Percentiles rank a stretch among this genome's conserved stretches.
These are phyloP conservation scores for Seriola aureovittata DNA, from an alignment of 2,113 vertebrate species.

Conservation along the genomic window DNA sequence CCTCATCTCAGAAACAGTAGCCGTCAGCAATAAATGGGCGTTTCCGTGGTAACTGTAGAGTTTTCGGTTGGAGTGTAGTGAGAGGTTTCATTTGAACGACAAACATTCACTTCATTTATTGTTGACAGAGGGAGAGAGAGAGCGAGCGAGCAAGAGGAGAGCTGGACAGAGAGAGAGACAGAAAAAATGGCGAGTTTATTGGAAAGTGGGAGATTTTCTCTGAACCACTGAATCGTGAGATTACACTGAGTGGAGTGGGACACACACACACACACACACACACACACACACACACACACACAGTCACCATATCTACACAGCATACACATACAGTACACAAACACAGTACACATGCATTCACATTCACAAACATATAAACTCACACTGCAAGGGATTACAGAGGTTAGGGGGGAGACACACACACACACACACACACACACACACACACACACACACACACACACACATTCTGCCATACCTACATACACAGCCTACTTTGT, in stretches of 20 bases:
- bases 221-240: conserved; percentile 86
- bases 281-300: conserved; percentile 28
- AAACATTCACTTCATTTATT: conserved; percentile 72
- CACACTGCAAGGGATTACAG: conserved; percentile 35
- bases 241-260: conserved; percentile 79
- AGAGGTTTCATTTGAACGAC: conserved; percentile 68
- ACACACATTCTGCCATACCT: background rate
- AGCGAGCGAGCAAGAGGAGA: conserved; percentile 28
- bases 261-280: conserved; percentile 24
- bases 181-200: conserved; percentile 71
- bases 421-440: background rate
- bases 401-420: background rate
- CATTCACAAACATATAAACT: conserved; percentile 33
- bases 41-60: conserved; percentile 64
- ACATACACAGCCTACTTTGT: background rate
- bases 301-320: conserved; percentile 20
- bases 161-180: conserved; percentile 38
- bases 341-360: conserved; percentile 29
- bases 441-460: background rate
- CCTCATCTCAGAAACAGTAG: conserved; percentile 46
- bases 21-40: conserved; percentile 48
- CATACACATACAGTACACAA: conserved; percentile 37
- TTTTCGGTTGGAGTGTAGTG: conserved; percentile 51
- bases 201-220: conserved; percentile 84
- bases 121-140: conserved; percentile 47